A percentile compares a stretch with the other conserved stretches of the same genome.
phyloP scores from a whole-genome alignment of 2,797 vertebrate species.

The Phataginus tetradactyla region DNA sequence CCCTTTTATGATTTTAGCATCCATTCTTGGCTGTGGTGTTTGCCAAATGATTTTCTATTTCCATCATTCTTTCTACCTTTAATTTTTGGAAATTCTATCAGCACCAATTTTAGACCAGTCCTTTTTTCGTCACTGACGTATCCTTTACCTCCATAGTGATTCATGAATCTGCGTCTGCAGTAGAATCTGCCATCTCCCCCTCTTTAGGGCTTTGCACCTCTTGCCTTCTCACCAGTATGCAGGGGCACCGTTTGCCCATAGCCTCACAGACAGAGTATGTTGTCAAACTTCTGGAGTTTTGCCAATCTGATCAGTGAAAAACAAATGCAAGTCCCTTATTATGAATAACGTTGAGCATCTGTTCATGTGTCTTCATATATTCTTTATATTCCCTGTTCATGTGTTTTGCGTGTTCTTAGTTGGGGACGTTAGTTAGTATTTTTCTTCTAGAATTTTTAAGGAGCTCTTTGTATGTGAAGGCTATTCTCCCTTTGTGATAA shows the following conservation, averaged over 20 bases:
- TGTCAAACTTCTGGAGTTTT: background rate
- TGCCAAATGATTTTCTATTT: constrained; percentile 8
- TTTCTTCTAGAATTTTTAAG: constrained; percentile 13
- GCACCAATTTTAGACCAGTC: background rate
- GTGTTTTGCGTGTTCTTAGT: background rate
- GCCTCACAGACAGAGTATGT: background rate
- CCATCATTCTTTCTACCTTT: background rate
- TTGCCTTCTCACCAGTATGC: background rate
- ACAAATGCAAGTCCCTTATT: constrained; percentile 6
- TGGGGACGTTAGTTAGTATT: background rate
- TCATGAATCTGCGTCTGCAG: background rate
- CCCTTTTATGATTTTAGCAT: background rate
- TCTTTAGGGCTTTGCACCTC: background rate
- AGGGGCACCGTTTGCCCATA: background rate
- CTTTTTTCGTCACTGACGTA: background rate
- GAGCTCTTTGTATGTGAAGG: background rate
- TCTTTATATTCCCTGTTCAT: background rate
- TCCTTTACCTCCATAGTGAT: background rate
- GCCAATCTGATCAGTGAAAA: constrained; percentile 7
- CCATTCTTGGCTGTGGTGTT: background rate
- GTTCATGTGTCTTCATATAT: constrained; percentile 9
- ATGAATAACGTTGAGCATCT: background rate
- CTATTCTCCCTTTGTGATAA: constrained; percentile 9
- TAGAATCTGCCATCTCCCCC: background rate
- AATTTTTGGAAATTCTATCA: background rate